Base-by-base conservation (phyloP, 2,888 invertebrate genomes). In the Labia minor region DNA sequence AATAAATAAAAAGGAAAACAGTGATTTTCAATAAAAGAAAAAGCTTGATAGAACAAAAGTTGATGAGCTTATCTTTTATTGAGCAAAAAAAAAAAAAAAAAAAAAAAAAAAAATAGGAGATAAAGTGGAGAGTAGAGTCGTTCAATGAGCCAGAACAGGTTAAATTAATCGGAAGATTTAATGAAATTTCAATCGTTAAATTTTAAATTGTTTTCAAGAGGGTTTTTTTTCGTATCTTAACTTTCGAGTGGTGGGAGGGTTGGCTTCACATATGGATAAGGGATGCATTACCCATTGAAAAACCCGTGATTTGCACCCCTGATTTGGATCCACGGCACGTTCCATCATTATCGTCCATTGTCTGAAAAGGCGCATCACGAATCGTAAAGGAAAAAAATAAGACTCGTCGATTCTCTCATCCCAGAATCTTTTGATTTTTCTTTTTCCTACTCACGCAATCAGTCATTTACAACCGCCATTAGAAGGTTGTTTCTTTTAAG, bases 381-480 rank as follows among this genome's bases (percentile, higher is more conserved):
- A 49, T 49, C 49, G 16, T 16, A n/a, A n/a, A 14, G 49, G n/a
- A n/a, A 26, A 26, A 49, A 49, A 49, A 49, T n/a, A 49, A 16
- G 49, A 49, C 49, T 49, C 49, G n/a, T 49, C 14, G 49, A 11
- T 49, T 16, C 49, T 4, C 49, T 26, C 49, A 49, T 49, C 49
- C 49, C 49, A 4, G 49, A 11, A 8, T 16, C 49, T 49, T 16
- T 49, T 8, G n/a, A 49, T 49, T 49, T 16, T n/a, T 16, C 49
- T 49, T 16, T 49, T 26, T 26, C 26, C 8, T 26, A 26, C 49
- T 49, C 49, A 49, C 49, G 49, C 49, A 49, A 49, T 49, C 49
- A 49, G 49, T 49, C 49, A 49, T 49, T 49, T 49, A 49, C 49
- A 49, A 49, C 49, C 49, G 49, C 49, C 49, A 49, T 49, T 49